A percentile compares a stretch with the other conserved stretches of the same genome.
These are phyloP conservation scores for Magallana ariakensis DNA, from an alignment of 1,140 invertebrate genomes.

Conservation along the genomic window DNA sequence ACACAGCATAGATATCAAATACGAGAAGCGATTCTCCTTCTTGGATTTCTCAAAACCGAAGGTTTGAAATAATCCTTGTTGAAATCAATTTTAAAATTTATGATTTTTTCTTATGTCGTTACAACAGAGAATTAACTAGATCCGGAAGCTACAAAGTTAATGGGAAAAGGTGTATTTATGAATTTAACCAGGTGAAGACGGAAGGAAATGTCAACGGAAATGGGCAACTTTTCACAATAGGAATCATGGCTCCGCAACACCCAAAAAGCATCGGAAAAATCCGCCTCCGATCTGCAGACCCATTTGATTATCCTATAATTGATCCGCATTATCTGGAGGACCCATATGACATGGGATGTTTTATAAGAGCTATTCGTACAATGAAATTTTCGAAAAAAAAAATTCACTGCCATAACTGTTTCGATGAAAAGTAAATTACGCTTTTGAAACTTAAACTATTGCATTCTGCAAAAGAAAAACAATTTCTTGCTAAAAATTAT, in stretches of 20 bases:
- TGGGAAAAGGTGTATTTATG: too few relatives aligned
- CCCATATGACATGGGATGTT: background rate
- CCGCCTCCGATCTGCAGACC: conserved; percentile 83
- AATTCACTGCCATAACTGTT: too few relatives aligned
- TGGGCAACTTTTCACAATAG: conserved; percentile 25
- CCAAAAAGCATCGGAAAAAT: conserved; percentile 72
- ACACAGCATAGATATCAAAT: conserved; percentile 33
- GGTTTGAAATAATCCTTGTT: conserved; percentile 19
- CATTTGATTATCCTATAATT: conserved; percentile 89
- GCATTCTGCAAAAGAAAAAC: too few relatives aligned
- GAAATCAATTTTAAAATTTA: too few relatives aligned
- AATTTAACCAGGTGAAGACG: background rate
- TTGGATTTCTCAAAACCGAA: conserved; percentile 40
- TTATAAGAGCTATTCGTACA: background rate
- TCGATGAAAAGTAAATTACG: too few relatives aligned
- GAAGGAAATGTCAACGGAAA: background rate
- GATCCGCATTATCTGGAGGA: conserved; percentile 83
- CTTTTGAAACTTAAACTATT: too few relatives aligned
- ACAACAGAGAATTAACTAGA: too few relatives aligned
- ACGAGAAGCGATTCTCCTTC: conserved; percentile 35
- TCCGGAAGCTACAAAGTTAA: too few relatives aligned
- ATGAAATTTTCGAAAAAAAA: background rate
- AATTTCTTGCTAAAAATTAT: too few relatives aligned
- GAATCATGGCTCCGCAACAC: conserved; percentile 51
- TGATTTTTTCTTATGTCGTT: too few relatives aligned